These are phyloP conservation scores for Lutjanus erythropterus DNA, from an alignment of 2,113 vertebrate species.

Conservation along the genomic window DNA sequence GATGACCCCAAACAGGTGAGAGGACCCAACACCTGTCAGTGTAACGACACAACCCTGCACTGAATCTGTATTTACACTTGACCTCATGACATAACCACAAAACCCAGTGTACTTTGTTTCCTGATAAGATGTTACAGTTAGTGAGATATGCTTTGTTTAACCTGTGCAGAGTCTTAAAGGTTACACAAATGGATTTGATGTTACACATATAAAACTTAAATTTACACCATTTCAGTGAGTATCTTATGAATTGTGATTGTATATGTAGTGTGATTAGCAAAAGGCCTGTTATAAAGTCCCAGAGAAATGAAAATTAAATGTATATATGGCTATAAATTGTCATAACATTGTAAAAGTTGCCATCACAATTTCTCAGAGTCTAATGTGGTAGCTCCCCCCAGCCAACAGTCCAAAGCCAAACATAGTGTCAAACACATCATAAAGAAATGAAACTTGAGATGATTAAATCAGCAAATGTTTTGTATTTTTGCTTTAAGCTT, in stretches of 20 bases:
- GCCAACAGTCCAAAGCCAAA: background rate
- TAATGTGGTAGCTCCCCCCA: background rate
- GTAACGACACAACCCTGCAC: background rate
- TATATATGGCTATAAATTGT: background rate
- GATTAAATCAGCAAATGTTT: too few species aligned
- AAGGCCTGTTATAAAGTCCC: too few species aligned
- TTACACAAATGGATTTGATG: background rate
- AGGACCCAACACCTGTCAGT: constrained; percentile 74
- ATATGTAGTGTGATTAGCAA: background rate
- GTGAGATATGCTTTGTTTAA: constrained; percentile 33
- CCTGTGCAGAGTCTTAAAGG: constrained; percentile 31
- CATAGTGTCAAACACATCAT: too few species aligned
- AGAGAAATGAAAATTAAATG: background rate
- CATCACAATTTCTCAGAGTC: background rate
- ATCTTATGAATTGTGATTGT: background rate
- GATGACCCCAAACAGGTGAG: constrained; percentile 95
- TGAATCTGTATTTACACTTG: constrained; percentile 8
- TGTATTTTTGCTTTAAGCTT: too few species aligned
- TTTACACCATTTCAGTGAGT: background rate
- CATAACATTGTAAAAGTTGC: background rate
- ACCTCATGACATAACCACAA: constrained; percentile 37
- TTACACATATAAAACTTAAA: background rate
- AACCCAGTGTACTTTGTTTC: constrained; percentile 33
- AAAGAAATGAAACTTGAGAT: too few species aligned
- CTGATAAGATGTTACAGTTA: constrained; percentile 44